Evolutionary conservation across 2,888 invertebrate species (phyloP).

Genomic region (Tetropium fuscum): DNA sequence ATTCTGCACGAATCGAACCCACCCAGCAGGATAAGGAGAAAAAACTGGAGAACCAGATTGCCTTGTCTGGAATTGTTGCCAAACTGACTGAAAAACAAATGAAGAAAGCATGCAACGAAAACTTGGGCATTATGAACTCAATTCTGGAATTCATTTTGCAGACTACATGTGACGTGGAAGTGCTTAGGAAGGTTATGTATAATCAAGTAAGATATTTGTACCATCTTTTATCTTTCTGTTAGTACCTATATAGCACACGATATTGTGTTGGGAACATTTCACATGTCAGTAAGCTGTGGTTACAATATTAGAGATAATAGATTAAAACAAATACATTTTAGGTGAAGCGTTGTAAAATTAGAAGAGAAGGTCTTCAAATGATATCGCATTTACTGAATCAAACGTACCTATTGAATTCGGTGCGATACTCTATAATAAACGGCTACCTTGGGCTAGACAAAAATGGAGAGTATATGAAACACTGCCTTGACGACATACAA

Average conservation of each 20-base stretch:
- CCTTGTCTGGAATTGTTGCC: conserved; percentile 57
- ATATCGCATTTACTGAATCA: conserved; percentile 81
- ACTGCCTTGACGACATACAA: conserved; percentile 76
- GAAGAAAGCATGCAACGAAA: conserved; percentile 61
- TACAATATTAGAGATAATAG: no score
- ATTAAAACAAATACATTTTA: conserved; percentile 58
- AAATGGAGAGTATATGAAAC: conserved; percentile 67
- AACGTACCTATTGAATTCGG: conserved; percentile 77
- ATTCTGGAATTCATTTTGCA: conserved; percentile 89
- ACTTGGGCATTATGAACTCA: conserved; percentile 70
- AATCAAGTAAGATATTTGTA: conserved; percentile 75
- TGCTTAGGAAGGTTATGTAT: conserved; percentile 87
- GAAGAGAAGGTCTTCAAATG: conserved; percentile 84
- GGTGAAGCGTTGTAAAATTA: conserved; percentile 86
- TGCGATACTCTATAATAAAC: conserved; percentile 80
- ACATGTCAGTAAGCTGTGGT: no score
- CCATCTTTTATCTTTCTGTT: conserved; percentile 15
- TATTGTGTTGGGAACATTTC: no score
- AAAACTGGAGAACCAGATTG: conserved; percentile 58
- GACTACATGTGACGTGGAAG: conserved; percentile 88
- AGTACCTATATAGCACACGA: no score
- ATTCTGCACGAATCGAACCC: conserved; percentile 48
- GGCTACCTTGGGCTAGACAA: conserved; percentile 78
- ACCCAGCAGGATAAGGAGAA: conserved; percentile 60
- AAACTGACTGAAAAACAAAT: conserved; percentile 64